Percentiles rank a stretch among this genome's conserved stretches.
Conservation (phyloP, 2,113 vertebrate genomes). For the Athene noctua region DNA sequence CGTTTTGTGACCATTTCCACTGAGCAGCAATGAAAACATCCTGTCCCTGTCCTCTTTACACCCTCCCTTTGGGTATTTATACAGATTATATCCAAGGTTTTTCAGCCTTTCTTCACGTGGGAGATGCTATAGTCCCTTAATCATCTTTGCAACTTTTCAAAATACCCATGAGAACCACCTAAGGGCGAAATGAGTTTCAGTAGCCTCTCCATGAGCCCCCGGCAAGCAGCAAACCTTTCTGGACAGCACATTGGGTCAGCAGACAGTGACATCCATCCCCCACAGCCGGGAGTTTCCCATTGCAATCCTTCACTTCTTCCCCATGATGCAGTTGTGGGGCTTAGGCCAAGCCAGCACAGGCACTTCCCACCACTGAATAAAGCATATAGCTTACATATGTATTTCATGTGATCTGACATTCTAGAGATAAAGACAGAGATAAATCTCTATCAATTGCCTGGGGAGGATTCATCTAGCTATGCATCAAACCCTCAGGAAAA, state of each 20-base stretch:
- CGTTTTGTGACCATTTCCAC: not conserved
- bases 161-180: rapidly evolving
- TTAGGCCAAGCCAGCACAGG: not conserved
- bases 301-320: not conserved
- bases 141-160: not conserved
- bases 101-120: not conserved
- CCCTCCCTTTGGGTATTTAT: not conserved
- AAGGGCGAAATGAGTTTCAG: not conserved
- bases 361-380: not conserved
- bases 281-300: not conserved
- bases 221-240: not conserved
- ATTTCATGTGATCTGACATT: not conserved
- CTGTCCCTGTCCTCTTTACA: not conserved
- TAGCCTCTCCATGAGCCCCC: not conserved
- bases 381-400: not conserved
- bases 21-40: not conserved
- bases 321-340: not conserved
- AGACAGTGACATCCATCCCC: not conserved
- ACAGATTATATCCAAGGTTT: not conserved
- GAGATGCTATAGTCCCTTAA: not conserved
- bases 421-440: not conserved
- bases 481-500: not conserved
- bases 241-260: not conserved
- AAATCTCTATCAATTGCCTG: not conserved
- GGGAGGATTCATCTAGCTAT: not conserved